Evolutionary conservation across 2,888 invertebrate genomes (phyloP).

Genomic region (Drosophila helvetica): DNA sequence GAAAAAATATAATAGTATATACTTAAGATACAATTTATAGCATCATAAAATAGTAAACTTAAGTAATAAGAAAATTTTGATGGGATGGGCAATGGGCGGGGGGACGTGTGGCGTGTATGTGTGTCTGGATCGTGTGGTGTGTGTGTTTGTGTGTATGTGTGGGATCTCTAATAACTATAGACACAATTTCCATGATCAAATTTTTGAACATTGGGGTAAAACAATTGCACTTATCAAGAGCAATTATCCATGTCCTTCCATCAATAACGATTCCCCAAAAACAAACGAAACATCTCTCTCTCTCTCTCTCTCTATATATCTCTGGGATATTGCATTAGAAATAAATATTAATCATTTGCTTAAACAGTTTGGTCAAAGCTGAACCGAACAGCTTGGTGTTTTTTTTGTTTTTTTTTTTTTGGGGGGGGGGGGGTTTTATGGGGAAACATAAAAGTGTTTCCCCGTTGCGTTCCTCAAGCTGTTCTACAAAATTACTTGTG

Average conservation of each 20-base stretch:
- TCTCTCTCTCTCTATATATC: not conserved
- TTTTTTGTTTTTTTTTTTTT: not conserved
- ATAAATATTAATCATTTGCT: not conserved
- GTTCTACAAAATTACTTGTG: not conserved
- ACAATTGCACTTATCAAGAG: constrained; percentile 1
- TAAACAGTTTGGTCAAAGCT: constrained; percentile 1
- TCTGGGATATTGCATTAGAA: not conserved
- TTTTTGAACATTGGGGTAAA: not conserved
- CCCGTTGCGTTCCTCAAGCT: not conserved
- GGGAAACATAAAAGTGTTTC: constrained; percentile 1
- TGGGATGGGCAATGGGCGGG: not conserved
- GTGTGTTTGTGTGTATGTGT: not conserved
- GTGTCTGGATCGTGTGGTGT: not conserved
- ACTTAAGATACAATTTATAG: not conserved
- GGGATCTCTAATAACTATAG: not conserved
- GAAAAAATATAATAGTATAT: not conserved
- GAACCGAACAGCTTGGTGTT: not conserved
- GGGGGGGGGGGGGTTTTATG: not conserved
- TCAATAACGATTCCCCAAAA: not conserved
- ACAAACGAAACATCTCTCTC: not conserved
- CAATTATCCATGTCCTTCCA: not conserved
- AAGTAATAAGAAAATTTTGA: not conserved
- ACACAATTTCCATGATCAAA: not conserved
- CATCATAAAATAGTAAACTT: not conserved
- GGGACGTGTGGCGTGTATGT: not conserved